phyloP scores from a whole-genome alignment of 53 echinoderm and acorn worm species.

The Stichopus horrens region DNA sequence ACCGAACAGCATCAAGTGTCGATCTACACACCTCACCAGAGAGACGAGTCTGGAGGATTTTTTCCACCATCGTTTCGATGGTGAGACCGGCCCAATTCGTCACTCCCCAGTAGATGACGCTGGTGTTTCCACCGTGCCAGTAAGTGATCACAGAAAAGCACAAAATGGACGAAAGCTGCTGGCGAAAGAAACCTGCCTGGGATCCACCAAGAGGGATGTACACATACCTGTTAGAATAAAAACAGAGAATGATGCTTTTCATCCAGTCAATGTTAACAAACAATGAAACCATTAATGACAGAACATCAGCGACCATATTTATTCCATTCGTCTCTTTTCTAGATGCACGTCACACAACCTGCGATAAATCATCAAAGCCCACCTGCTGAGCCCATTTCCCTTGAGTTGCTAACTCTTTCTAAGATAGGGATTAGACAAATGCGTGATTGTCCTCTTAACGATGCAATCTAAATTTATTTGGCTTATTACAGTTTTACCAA shows the following conservation, averaged over 20 bases:
- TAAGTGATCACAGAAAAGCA: slow-evolving; percentile 66
- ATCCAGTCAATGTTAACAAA: background rate
- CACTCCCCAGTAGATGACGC: slow-evolving; percentile 74
- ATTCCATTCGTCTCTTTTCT: background rate
- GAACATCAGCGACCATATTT: background rate
- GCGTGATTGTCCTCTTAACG: no score
- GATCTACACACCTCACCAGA: background rate
- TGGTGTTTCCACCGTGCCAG: slow-evolving; percentile 82
- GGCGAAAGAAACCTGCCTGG: slow-evolving; percentile 61
- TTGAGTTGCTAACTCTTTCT: no score
- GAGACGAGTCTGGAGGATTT: background rate
- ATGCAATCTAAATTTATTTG: no score
- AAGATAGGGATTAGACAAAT: no score
- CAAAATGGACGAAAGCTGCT: slow-evolving; percentile 57
- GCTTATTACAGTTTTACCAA: no score
- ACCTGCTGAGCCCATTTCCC: no score
- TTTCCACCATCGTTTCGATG: slow-evolving; percentile 58
- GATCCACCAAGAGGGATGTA: slow-evolving; percentile 90
- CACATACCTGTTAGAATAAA: slow-evolving; percentile 59
- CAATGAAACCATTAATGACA: background rate
- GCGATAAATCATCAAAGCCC: no score
- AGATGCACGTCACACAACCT: no score
- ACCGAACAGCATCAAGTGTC: no score
- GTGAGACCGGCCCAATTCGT: slow-evolving; percentile 82
- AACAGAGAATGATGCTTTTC: background rate